Conservation (phyloP, 92 coral and sea anemone genomes). For the Parazoanthus darwini region DNA sequence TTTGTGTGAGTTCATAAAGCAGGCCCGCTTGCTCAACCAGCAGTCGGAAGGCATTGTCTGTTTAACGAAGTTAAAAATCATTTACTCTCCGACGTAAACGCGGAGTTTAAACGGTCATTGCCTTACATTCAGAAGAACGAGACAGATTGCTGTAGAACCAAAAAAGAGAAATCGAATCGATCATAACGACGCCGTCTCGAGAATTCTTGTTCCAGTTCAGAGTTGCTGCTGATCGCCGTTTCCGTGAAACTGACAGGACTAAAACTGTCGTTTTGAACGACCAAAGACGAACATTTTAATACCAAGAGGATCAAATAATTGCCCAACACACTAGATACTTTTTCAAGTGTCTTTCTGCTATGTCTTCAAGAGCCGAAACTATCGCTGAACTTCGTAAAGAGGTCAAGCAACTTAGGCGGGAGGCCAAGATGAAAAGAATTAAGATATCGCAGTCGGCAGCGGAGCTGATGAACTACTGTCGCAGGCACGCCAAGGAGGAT, state of each 20-base stretch:
- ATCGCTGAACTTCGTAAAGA: constrained; percentile 25
- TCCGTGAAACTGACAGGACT: background rate
- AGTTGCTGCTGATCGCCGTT: no score
- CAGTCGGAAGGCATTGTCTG: background rate
- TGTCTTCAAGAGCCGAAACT: constrained; percentile 22
- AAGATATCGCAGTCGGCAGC: constrained; percentile 3
- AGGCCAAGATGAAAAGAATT: constrained; percentile 3
- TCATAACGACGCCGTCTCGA: no score
- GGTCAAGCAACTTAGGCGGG: constrained; percentile 20
- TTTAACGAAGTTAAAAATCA: background rate
- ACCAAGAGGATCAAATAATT: background rate
- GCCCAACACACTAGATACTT: background rate
- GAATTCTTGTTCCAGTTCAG: background rate
- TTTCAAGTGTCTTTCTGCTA: background rate
- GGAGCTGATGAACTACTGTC: constrained; percentile 30
- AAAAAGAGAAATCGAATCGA: background rate
- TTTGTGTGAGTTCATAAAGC: background rate
- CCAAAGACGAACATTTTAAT: background rate
- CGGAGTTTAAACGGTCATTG: no score
- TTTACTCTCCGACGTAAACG: background rate
- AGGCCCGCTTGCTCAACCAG: background rate
- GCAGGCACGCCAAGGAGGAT: constrained; percentile 28
- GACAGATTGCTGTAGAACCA: background rate
- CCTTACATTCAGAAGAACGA: background rate
- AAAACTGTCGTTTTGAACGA: background rate